Conservation (phyloP, 2,797 vertebrate genomes). For the Enteromius argenteus region DNA sequence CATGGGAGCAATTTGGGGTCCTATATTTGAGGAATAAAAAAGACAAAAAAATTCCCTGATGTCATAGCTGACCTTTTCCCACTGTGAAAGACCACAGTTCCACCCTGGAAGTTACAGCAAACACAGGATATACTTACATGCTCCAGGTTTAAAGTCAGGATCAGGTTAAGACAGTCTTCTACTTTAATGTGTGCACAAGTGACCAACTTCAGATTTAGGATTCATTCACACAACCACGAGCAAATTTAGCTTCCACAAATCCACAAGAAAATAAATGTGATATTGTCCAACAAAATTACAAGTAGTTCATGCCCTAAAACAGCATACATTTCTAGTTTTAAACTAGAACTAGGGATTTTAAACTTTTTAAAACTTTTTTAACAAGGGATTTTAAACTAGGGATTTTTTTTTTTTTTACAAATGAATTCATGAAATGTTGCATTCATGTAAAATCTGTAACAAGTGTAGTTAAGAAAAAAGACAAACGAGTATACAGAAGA, state of each 20-base stretch:
- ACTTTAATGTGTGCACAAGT: not conserved
- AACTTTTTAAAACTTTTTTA: no score
- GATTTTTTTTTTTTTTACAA: no score
- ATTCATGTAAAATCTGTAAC: not conserved
- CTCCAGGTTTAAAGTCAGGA: not conserved
- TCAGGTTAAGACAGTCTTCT: not conserved
- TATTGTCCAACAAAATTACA: not conserved
- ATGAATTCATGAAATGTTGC: not conserved
- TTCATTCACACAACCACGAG: not conserved
- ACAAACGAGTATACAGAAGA: not conserved
- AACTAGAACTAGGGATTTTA: no score
- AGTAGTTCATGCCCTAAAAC: no score
- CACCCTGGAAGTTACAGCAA: not conserved
- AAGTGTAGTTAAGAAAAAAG: not conserved
- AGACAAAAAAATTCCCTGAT: not conserved
- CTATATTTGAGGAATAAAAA: not conserved
- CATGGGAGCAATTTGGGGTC: not conserved
- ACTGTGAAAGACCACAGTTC: slow-evolving; percentile 22
- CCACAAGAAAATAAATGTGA: not conserved
- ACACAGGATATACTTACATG: not conserved
- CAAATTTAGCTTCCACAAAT: not conserved
- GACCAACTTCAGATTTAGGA: not conserved
- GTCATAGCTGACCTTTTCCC: slow-evolving; percentile 22
- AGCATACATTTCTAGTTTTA: not conserved
- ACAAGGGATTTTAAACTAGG: no score